Evolutionary conservation across 1,140 invertebrate genomes (phyloP).

Genomic region (Cyphomyrmex costatus): DNA sequence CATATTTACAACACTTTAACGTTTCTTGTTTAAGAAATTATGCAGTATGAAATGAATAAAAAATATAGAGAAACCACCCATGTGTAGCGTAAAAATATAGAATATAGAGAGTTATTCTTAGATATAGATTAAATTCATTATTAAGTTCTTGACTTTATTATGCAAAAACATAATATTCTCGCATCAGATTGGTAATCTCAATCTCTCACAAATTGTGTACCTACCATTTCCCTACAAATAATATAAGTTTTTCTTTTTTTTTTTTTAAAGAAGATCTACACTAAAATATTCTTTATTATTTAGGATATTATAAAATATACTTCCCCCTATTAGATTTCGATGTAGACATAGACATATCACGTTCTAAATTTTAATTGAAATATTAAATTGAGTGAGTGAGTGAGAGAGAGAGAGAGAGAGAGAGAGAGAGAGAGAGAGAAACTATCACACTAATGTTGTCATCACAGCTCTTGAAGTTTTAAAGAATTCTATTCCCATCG

Average conservation of each 20-base stretch:
- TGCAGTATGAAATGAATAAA: not conserved
- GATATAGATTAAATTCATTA: not conserved
- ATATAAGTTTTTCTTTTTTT: constrained; percentile 3
- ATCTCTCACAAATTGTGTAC: not conserved
- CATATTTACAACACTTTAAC: too few relatives aligned
- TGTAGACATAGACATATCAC: not conserved
- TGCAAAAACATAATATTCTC: not conserved
- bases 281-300: not conserved
- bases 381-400: not conserved
- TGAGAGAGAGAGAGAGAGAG: too few relatives aligned
- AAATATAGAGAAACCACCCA: not conserved
- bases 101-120: too few relatives aligned
- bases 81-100: not conserved
- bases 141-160: not conserved
- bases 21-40: not conserved
- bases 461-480: not conserved
- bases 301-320: not conserved
- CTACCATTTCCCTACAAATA: not conserved
- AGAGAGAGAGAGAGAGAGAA: too few relatives aligned
- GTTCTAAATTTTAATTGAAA: not conserved
- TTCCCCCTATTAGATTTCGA: not conserved
- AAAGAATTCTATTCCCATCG: constrained; percentile 1
- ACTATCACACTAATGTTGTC: not conserved
- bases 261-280: not conserved
- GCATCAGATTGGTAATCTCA: not conserved